Conservation (phyloP, 2,113 vertebrate genomes). For the Antechinus flavipes region DNA sequence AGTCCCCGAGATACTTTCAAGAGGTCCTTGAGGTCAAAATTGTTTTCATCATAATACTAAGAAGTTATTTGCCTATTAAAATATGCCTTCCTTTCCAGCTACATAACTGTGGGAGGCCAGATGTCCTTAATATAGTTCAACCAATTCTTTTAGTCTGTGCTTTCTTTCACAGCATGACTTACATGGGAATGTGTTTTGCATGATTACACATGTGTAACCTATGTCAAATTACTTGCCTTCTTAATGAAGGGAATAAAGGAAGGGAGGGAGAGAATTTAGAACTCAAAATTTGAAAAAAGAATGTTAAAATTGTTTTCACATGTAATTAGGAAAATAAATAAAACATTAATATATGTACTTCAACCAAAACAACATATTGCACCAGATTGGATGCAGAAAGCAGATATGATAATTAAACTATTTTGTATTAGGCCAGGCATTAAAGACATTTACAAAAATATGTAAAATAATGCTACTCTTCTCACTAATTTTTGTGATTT, state of each 20-base stretch:
- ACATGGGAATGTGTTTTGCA: background rate
- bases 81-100: background rate
- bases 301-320: background rate
- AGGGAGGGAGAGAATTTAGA: no score
- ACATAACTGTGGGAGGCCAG: background rate
- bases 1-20: background rate
- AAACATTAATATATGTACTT: background rate
- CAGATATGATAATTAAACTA: background rate
- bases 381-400: background rate
- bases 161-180: background rate
- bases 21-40: background rate
- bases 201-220: background rate
- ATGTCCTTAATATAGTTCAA: background rate
- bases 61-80: background rate
- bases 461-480: background rate
- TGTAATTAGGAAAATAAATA: background rate
- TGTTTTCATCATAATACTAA: background rate
- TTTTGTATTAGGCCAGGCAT: background rate
- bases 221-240: background rate
- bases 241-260: background rate
- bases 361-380: background rate
- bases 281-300: background rate
- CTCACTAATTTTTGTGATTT: background rate
- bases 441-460: background rate
- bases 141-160: background rate